phyloP scores from a whole-genome alignment of 37 sponge, comb jelly and placozoan species.

The Geodia barretti region DNA sequence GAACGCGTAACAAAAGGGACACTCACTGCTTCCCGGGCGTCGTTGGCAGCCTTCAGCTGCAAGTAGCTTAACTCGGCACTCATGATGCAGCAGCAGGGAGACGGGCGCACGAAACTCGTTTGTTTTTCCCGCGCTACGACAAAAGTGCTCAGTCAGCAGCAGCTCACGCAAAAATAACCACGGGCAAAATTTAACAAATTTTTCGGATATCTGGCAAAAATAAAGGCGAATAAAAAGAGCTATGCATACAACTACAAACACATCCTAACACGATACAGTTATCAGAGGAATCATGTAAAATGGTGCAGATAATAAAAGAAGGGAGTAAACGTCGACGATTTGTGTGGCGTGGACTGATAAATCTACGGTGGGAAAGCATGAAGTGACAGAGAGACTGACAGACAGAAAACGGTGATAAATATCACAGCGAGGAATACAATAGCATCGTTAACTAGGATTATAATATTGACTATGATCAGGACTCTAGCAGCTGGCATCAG shows the following conservation, averaged over 20 bases:
- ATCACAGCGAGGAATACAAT: too few relatives aligned
- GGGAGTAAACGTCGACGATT: too few relatives aligned
- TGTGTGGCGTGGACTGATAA: neutral
- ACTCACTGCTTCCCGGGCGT: conserved; percentile 51
- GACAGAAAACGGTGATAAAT: neutral
- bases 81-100: too few relatives aligned
- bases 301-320: too few relatives aligned
- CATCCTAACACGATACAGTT: neutral
- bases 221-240: neutral
- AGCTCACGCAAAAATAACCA: too few relatives aligned
- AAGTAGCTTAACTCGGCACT: conserved; percentile 85
- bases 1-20: too few relatives aligned
- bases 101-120: too few relatives aligned
- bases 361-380: neutral
- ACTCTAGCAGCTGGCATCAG: neutral
- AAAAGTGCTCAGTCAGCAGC: neutral
- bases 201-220: neutral
- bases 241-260: neutral
- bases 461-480: neutral
- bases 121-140: neutral
- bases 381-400: neutral
- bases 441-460: too few relatives aligned
- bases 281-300: neutral
- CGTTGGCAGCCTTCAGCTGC: conserved; percentile 90
- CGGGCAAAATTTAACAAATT: neutral